A percentile compares a stretch with the other conserved stretches of the same genome.
Conservation (phyloP, 2,797 vertebrate genomes). For the Poeciliopsis turneri region DNA sequence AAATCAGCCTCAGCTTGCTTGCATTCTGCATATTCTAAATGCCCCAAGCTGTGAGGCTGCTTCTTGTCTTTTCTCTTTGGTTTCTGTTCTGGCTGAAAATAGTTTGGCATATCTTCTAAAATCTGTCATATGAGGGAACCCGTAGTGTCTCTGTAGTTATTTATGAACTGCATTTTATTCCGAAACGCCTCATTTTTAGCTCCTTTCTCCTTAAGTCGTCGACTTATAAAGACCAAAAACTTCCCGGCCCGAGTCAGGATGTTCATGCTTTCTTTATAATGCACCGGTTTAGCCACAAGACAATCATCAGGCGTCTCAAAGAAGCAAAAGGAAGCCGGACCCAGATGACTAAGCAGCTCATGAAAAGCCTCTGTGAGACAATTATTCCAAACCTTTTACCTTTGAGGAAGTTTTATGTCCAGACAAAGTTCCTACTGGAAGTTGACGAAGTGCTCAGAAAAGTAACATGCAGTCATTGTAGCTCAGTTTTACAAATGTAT, state of each 20-base stretch:
- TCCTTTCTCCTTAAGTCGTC: background rate
- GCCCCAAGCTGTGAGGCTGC: background rate
- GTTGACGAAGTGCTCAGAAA: background rate
- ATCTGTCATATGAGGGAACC: background rate
- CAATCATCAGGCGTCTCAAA: background rate
- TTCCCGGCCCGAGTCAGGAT: background rate
- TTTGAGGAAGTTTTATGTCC: background rate
- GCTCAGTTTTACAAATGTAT: background rate
- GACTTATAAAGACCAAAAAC: background rate
- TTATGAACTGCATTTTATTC: background rate
- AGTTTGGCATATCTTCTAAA: background rate
- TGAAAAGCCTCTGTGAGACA: background rate
- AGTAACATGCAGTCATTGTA: background rate
- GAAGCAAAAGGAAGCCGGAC: background rate
- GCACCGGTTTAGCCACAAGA: background rate
- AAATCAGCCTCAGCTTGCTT: background rate
- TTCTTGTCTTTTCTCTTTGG: background rate
- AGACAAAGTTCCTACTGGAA: background rate
- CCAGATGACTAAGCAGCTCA: background rate
- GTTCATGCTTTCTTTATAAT: background rate
- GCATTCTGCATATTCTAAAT: slow-evolving; percentile 5
- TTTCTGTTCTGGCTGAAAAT: background rate
- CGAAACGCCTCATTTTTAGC: background rate
- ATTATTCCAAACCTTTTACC: background rate
- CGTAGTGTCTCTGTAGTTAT: background rate